phyloP scores from a whole-genome alignment of 2,797 vertebrate species.

The Parambassis ranga region DNA sequence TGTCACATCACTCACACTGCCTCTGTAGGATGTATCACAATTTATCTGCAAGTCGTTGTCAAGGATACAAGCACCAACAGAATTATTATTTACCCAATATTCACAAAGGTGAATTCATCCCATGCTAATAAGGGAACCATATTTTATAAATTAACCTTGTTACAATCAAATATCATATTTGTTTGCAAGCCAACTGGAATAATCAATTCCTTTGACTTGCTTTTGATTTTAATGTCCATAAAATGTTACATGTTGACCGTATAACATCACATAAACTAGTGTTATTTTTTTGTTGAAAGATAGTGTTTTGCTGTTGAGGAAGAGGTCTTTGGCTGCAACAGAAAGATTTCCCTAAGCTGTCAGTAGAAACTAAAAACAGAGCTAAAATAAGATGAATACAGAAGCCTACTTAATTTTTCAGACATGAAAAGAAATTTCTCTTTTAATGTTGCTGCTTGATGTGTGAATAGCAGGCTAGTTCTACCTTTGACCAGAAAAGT shows the following conservation, averaged over 20 bases:
- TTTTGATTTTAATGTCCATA: too few species aligned
- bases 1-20: not conserved
- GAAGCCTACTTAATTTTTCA: not conserved
- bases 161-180: too few species aligned
- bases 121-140: too few species aligned
- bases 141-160: too few species aligned
- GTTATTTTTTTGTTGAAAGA: not conserved
- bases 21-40: not conserved
- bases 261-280: too few species aligned
- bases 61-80: not conserved
- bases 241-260: too few species aligned
- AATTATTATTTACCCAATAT: not conserved
- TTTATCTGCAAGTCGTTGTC: constrained; percentile 3
- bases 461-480: too few species aligned
- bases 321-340: not conserved
- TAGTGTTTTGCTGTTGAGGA: not conserved
- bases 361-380: not conserved
- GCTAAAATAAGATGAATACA: not conserved
- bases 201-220: too few species aligned
- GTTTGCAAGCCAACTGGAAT: too few species aligned
- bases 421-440: not conserved
- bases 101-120: not conserved
- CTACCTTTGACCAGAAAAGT: not conserved
- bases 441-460: too few species aligned
- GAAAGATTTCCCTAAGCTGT: not conserved